Evolutionary conservation across 2,797 vertebrate genomes (phyloP).

Genomic region (Enoplosus armatus): DNA sequence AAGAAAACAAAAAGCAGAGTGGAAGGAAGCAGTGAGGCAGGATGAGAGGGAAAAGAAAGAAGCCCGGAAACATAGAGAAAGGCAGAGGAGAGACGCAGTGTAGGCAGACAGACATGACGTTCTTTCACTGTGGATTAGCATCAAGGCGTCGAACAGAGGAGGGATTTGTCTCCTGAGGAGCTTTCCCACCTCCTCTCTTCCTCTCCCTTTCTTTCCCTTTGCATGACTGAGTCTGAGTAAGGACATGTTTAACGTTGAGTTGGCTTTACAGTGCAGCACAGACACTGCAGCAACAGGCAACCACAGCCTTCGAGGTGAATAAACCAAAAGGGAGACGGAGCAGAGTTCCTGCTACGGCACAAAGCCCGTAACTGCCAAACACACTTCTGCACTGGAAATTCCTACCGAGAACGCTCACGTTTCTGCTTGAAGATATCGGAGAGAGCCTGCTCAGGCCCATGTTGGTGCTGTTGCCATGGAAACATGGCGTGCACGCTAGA

Average conservation of each 20-base stretch:
- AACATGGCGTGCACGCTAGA: conserved; percentile 47
- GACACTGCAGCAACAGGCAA: conserved; percentile 54
- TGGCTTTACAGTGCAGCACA: conserved; percentile 18
- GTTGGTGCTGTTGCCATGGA: conserved; percentile 77
- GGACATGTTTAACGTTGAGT: conserved; percentile 58
- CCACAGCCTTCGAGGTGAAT: conserved; percentile 3
- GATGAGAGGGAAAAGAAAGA: conserved; percentile 30
- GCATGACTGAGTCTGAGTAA: conserved; percentile 54
- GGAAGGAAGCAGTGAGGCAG: conserved; percentile 38
- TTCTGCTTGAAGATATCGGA: conserved; percentile 32
- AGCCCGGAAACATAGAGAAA: conserved; percentile 23
- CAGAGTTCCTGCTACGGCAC: conserved; percentile 8
- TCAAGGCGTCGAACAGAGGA: conserved; percentile 73
- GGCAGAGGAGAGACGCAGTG: conserved; percentile 42
- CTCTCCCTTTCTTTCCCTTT: neutral
- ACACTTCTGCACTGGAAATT: conserved; percentile 26
- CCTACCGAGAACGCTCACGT: conserved; percentile 10
- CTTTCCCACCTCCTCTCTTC: conserved; percentile 41
- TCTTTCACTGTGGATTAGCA: conserved; percentile 78
- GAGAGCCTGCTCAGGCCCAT: conserved; percentile 30
- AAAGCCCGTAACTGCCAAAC: neutral
- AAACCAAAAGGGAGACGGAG: conserved; percentile 8
- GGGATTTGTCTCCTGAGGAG: conserved; percentile 75
- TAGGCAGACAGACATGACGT: conserved; percentile 68
- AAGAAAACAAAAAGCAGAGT: neutral